Base-by-base conservation (phyloP, 2,113 vertebrate species). In the Fulica atra region DNA sequence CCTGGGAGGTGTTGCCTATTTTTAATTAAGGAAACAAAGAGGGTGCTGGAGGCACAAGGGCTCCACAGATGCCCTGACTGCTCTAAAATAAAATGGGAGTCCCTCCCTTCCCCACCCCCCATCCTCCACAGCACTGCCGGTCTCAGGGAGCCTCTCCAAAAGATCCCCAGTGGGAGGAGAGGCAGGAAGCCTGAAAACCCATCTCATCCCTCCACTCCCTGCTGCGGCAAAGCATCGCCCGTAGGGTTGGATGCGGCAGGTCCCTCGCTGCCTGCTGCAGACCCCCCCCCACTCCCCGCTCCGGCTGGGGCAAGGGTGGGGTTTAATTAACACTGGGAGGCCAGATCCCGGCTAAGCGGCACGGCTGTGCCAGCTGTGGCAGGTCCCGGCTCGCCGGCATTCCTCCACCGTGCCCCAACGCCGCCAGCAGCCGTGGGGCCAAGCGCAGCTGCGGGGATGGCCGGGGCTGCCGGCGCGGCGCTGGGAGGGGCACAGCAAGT, bases 161-260 rank as follows among this genome's bases (percentile, higher is more conserved):
- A 77, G 53, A 25, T 0, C 15, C 5, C 1, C 1, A 0, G 48
- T 17, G 5, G 28, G 48, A 44, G 36, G 57, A 85, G 61, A 83
- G 33, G 51, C 53, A 31, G 64, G 33, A 86, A 86, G 12, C 69
- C 44, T 13, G 0, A 69, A 72, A 81, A 10, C 63, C 53, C 81
- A 28, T 2, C 26, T 8, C 46, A 7, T 36, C 73, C 66, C 70
- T 69, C 54, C 0, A 0, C 61, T 36, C 50, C 42, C 57, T 4
- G 25, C 56, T 60, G 51, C 0, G 8, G 53, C 35, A 35, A 44
- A 48, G 7, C 61, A 4, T 9, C 8, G 2, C 51, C 38, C 2
- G 2, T 0, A 6, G 50, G 23, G 54, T 57, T 1, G 25, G 64
- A 48, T 10, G 15, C 0, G 0, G 66, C 6, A 56, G 8, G 28